Percentiles rank a stretch among this genome's conserved stretches.
phyloP scores from a whole-genome alignment of 2,113 vertebrate genomes.

The Raja brachyura region DNA sequence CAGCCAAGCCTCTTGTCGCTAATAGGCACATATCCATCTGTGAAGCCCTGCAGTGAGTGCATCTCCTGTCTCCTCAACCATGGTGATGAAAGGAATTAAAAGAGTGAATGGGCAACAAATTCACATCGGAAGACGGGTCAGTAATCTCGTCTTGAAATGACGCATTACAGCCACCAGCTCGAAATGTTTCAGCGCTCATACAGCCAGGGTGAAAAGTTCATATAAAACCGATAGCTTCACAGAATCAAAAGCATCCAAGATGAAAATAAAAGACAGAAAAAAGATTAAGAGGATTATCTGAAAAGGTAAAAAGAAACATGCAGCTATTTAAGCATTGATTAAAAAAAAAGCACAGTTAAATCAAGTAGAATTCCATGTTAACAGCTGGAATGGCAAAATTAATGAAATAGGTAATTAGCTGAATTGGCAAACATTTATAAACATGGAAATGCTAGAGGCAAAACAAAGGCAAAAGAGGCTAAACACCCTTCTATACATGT shows the following conservation, averaged over 20 bases:
- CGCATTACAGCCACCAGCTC: background rate
- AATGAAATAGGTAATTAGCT: too few species aligned
- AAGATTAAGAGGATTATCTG: background rate
- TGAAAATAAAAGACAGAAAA: constrained; percentile 22
- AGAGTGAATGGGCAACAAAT: constrained; percentile 8
- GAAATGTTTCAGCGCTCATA: background rate
- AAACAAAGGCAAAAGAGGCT: background rate
- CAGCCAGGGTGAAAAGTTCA: constrained; percentile 11
- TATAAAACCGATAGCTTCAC: constrained; percentile 1
- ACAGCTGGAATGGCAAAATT: background rate
- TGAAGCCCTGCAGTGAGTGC: background rate
- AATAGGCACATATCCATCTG: background rate
- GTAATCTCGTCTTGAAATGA: constrained; percentile 17
- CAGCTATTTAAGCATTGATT: background rate
- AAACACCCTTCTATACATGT: background rate
- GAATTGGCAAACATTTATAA: background rate
- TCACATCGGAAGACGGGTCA: background rate
- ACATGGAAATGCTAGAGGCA: background rate
- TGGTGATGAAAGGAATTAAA: background rate
- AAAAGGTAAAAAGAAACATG: background rate
- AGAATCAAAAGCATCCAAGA: background rate
- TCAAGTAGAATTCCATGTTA: background rate
- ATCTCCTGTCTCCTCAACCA: constrained; percentile 19
- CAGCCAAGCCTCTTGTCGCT: background rate
- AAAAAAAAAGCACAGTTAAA: background rate